phyloP scores from a whole-genome alignment of 2,797 vertebrate genomes.

The Tinamus major region DNA sequence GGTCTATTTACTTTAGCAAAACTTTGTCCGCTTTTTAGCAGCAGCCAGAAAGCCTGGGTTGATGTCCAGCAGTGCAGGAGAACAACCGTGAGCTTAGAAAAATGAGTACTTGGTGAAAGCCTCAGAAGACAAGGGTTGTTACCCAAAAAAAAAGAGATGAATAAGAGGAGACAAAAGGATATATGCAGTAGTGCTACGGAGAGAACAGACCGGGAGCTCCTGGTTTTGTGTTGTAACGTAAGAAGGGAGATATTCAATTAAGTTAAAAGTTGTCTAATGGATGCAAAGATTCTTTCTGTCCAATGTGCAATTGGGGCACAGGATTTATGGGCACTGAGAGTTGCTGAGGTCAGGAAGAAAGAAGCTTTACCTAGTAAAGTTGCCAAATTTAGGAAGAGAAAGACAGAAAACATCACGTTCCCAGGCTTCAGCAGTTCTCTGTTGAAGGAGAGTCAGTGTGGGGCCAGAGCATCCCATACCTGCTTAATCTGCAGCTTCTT shows the following conservation, averaged over 20 bases:
- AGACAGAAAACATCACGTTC: background rate
- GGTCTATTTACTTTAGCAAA: background rate
- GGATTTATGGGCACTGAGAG: slow-evolving; percentile 7
- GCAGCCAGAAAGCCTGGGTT: background rate
- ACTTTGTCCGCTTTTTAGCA: background rate
- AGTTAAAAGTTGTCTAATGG: background rate
- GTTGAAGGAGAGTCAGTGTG: background rate
- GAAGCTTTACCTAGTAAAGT: slow-evolving; percentile 13
- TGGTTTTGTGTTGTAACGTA: background rate
- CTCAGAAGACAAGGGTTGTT: background rate
- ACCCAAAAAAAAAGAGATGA: background rate
- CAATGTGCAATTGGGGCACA: rapidly evolving
- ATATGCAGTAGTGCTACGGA: rapidly evolving
- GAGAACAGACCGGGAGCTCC: background rate
- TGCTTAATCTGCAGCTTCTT: background rate
- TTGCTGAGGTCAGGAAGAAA: background rate
- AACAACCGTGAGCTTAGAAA: background rate
- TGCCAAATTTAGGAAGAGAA: background rate
- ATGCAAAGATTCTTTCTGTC: background rate
- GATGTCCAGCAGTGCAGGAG: background rate
- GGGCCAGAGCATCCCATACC: background rate
- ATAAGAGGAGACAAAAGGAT: background rate
- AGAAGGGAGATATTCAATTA: background rate
- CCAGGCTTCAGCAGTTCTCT: background rate
- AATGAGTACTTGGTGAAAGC: background rate